phyloP scores from a whole-genome alignment of 1,140 invertebrate species.

The Bacillus rossius region DNA sequence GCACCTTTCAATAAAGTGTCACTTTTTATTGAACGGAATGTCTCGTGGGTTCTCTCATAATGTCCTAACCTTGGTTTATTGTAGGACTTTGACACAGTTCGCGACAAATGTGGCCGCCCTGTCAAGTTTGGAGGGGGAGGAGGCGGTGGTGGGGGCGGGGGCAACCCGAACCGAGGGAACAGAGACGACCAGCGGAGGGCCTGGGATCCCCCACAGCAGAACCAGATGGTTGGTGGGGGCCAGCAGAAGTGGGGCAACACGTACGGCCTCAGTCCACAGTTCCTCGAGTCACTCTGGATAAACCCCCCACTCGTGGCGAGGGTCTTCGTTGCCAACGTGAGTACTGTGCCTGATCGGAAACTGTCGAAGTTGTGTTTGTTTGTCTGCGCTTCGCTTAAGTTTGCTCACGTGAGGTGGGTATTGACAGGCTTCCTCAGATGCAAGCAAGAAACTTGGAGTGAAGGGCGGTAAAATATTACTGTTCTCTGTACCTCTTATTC shows the following conservation, averaged over 20 bases:
- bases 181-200: constrained; percentile 13
- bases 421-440: too few relatives aligned
- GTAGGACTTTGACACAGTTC: constrained; percentile 50
- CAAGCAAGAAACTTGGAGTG: too few relatives aligned
- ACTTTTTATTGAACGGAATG: too few relatives aligned
- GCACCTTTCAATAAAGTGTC: too few relatives aligned
- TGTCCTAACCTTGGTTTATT: background rate
- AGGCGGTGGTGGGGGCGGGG: constrained; percentile 37
- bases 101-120: constrained; percentile 47
- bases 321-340: constrained; percentile 98
- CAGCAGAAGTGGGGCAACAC: constrained; percentile 70
- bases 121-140: constrained; percentile 39
- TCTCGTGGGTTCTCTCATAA: too few relatives aligned
- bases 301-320: constrained; percentile 87
- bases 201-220: constrained; percentile 7
- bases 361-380: too few relatives aligned
- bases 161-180: constrained; percentile 34
- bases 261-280: constrained; percentile 87
- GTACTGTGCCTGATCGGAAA: constrained; percentile 40
- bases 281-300: constrained; percentile 89
- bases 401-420: too few relatives aligned
- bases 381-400: too few relatives aligned
- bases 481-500: too few relatives aligned
- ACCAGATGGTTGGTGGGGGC: constrained; percentile 17
- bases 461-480: too few relatives aligned